These are phyloP conservation scores for Zaprionus lachaisei DNA, from an alignment of 1,140 invertebrate species.

Conservation along the genomic window DNA sequence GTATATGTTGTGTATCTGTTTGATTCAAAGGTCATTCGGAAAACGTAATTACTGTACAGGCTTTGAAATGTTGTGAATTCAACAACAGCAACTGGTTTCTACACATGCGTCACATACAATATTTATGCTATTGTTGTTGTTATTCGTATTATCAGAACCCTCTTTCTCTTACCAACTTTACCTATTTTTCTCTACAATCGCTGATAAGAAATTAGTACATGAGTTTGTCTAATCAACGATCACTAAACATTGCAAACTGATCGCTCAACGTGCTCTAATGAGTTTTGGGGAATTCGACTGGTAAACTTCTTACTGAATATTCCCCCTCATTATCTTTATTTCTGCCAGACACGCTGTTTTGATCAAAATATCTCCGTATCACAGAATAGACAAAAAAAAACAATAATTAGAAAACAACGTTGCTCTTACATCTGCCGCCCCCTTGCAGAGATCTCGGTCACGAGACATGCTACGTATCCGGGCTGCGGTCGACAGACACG, in stretches of 20 bases:
- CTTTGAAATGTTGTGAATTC: background rate
- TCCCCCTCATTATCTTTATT: background rate
- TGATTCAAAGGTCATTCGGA: conserved; percentile 7
- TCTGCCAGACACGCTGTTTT: too few relatives aligned
- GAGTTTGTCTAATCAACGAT: conserved; percentile 27
- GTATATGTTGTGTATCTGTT: conserved; percentile 1
- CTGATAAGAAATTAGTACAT: conserved; percentile 19
- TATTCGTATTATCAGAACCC: background rate
- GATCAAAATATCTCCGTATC: background rate
- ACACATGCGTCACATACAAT: background rate
- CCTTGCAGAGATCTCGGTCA: conserved; percentile 4
- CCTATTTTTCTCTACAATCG: conserved; percentile 19
- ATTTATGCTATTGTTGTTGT: background rate
- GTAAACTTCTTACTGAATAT: background rate
- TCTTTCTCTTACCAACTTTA: background rate
- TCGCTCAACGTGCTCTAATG: conserved; percentile 6
- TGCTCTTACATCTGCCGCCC: background rate
- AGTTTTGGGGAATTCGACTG: background rate
- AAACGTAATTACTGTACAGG: conserved; percentile 1
- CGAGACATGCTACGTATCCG: conserved; percentile 11
- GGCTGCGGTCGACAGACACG: conserved; percentile 10
- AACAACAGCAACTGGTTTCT: background rate
- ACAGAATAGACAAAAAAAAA: background rate
- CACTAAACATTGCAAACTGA: conserved; percentile 15
- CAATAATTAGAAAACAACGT: background rate